Percentiles rank a stretch among this genome's conserved stretches.
These are phyloP conservation scores for Hippopotamus amphibius DNA, from an alignment of 2,113 vertebrate genomes.

Conservation along the genomic window DNA sequence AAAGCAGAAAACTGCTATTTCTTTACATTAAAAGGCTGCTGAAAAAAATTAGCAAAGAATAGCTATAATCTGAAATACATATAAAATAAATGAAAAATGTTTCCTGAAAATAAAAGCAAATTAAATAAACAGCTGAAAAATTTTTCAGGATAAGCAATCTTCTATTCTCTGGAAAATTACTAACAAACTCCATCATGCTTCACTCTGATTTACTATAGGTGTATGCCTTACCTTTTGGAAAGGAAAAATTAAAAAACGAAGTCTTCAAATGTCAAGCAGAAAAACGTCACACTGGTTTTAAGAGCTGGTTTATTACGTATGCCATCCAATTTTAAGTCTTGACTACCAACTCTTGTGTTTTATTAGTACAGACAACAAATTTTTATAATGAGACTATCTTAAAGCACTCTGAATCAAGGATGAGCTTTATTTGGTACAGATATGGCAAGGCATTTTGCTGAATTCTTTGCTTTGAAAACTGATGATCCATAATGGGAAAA, in stretches of 20 bases:
- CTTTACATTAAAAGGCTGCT: neutral
- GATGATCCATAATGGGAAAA: neutral
- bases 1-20: neutral
- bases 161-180: neutral
- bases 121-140: neutral
- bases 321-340: neutral
- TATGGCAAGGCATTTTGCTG: neutral
- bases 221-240: conserved; percentile 8
- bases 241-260: neutral
- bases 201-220: neutral
- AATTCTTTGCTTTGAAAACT: neutral
- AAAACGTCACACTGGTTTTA: neutral
- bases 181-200: neutral
- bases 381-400: conserved; percentile 24
- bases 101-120: neutral
- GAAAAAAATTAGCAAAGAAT: neutral
- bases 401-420: neutral
- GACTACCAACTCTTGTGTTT: neutral
- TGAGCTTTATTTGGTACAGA: neutral
- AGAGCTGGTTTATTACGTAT: neutral
- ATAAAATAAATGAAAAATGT: neutral
- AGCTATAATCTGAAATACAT: neutral
- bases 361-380: neutral
- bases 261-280: neutral
- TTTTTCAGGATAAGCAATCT: neutral